These are phyloP conservation scores for Aphyosemion australe DNA, from an alignment of 2,113 vertebrate species.

Conservation along the genomic window DNA sequence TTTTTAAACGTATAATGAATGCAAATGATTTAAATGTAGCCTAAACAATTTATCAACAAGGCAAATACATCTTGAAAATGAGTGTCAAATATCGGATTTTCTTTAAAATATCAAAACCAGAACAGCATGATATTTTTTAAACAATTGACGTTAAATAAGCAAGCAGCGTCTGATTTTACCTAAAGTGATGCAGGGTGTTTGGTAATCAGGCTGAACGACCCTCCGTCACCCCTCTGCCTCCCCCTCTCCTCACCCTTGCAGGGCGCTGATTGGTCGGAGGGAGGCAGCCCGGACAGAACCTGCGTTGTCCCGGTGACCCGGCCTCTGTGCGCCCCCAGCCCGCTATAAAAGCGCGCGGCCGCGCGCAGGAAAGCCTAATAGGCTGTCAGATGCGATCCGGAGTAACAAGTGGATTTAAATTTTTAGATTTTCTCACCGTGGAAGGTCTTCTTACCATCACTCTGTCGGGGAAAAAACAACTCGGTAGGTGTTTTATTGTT, in stretches of 20 bases:
- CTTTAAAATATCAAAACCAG: too few relatives aligned
- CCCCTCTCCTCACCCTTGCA: slow-evolving; percentile 8
- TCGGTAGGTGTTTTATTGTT: slow-evolving; percentile 64
- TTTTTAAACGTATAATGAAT: too few relatives aligned
- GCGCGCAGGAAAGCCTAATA: slow-evolving; percentile 75
- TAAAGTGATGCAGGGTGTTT: slow-evolving; percentile 73
- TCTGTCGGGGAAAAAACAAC: slow-evolving; percentile 23
- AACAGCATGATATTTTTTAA: too few relatives aligned
- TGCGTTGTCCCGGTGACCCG: slow-evolving; percentile 81
- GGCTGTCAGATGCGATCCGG: slow-evolving; percentile 67
- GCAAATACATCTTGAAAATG: too few relatives aligned
- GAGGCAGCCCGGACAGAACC: slow-evolving; percentile 73
- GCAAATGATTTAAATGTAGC: too few relatives aligned
- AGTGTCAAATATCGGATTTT: too few relatives aligned
- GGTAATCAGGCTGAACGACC: slow-evolving; percentile 80
- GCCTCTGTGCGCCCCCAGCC: slow-evolving; percentile 53
- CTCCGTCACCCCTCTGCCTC: slow-evolving; percentile 1
- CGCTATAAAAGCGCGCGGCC: slow-evolving; percentile 82
- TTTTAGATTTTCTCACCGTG: slow-evolving; percentile 34
- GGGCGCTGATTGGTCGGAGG: slow-evolving; percentile 81
- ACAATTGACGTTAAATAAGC: too few relatives aligned
- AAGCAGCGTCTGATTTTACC: slow-evolving; percentile 72
- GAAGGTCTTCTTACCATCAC: slow-evolving; percentile 6
- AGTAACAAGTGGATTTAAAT: slow-evolving; percentile 74
- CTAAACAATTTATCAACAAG: too few relatives aligned